These are phyloP conservation scores for Serrognathus titanus DNA, from an alignment of 2,888 invertebrate species.

Conservation along the genomic window DNA sequence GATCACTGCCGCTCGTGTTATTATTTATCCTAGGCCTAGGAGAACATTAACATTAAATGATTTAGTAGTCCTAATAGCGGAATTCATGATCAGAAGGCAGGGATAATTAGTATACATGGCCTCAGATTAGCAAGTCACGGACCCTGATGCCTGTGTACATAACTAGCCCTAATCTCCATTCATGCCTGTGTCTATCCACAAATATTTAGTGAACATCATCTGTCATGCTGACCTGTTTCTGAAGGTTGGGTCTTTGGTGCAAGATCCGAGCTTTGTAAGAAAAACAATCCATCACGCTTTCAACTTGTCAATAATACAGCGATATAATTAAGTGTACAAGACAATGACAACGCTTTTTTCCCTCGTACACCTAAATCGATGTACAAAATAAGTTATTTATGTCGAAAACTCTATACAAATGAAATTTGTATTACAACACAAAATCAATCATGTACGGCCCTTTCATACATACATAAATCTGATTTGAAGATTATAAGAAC, in stretches of 20 bases:
- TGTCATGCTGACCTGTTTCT: constrained; percentile 12
- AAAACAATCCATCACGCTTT: constrained; percentile 15
- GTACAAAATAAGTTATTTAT: too few species aligned
- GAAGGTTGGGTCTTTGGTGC: not conserved
- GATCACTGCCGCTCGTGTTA: not conserved
- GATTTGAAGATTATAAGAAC: too few species aligned
- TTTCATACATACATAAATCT: too few species aligned
- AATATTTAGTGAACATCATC: constrained; percentile 18
- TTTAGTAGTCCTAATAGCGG: constrained; percentile 42
- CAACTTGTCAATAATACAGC: constrained; percentile 13
- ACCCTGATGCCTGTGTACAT: constrained; percentile 12
- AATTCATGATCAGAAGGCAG: constrained; percentile 45
- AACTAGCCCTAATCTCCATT: constrained; percentile 10
- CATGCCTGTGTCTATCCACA: constrained; percentile 16
- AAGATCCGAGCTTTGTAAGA: constrained; percentile 6
- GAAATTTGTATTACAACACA: too few species aligned
- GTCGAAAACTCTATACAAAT: too few species aligned
- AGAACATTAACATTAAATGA: constrained; percentile 43
- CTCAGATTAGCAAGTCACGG: constrained; percentile 23
- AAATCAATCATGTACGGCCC: too few species aligned
- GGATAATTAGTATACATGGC: constrained; percentile 43
- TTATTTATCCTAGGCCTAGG: not conserved
- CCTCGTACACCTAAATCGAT: too few species aligned
- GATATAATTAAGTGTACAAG: not conserved
- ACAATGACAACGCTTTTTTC: not conserved